Base-by-base conservation (phyloP, 2,113 vertebrate genomes). In the Camelus bactrianus region DNA sequence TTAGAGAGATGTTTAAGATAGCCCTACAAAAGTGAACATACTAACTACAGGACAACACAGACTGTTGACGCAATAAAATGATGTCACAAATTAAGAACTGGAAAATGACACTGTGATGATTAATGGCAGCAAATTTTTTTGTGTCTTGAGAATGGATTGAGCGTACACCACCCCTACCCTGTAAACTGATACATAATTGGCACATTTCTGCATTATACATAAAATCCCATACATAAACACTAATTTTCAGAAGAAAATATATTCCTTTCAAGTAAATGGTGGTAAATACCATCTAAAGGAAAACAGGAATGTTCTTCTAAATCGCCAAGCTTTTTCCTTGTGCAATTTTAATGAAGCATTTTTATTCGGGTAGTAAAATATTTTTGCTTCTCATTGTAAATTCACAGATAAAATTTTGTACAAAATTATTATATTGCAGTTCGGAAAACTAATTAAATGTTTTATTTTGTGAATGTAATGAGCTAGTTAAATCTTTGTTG, bases 391-490 rank as follows among this genome's bases (percentile, higher is more conserved):
- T 79, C 65, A 95, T 80, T 93, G 88, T 42, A 93, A 93, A 90
- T 95, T 95, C 89, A 95, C 75, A 97, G 60, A 84, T 93, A 77
- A 87, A 89, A 93, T 97, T 93, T 85, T 67, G 2, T 28, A 75
- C 20, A 94, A 87, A 97, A 95, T 76, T 96, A 91, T 38, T 84
- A 58, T 72, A 75, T 38, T 73, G 20, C 24, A 81, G 14, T 93
- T 90, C 77, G n/a, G 24, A 82, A 91, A 97, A 82, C 84, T 95
- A 97, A 95, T 95, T 95, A 95, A 97, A 97, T 52, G 16, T 69
- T 92, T 81, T 94, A 81, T 93, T 96, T 97, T 96, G 89, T 81
- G 93, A 56, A 95, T 93, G 24, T 88, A 97, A 88, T 96, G 62
- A 96, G 42, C 46, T 60, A 85, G 38, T 84, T 80, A 52, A 94